phyloP scores from a whole-genome alignment of 2,888 invertebrate species.

The Drosophila pegasa region DNA sequence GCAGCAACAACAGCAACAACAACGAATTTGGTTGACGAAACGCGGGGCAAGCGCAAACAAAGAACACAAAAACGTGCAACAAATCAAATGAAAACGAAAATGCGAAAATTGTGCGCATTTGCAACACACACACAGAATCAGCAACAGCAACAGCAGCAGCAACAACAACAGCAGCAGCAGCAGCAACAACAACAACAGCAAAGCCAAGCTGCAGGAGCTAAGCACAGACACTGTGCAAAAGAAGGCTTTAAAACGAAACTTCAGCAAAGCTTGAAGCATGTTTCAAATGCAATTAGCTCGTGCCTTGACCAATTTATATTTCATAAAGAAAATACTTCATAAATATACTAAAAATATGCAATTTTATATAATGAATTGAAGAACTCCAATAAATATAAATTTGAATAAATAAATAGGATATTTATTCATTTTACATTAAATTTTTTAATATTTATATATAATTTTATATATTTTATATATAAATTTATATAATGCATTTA shows the following conservation, averaged over 20 bases:
- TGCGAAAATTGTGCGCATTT: conserved; percentile 46
- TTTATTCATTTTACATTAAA: too few species aligned
- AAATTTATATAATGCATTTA: too few species aligned
- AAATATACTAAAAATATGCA: too few species aligned
- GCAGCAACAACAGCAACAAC: conserved; percentile 7
- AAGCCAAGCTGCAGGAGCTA: not conserved
- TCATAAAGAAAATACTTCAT: too few species aligned
- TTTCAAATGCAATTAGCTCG: too few species aligned
- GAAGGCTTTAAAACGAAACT: not conserved
- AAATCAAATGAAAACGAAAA: conserved; percentile 63
- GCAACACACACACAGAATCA: conserved; percentile 35
- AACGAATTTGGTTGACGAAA: conserved; percentile 59
- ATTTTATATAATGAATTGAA: too few species aligned
- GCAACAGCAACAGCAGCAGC: conserved; percentile 17
- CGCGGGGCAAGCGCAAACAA: conserved; percentile 37
- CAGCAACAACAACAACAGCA: not conserved
- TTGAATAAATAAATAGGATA: too few species aligned
- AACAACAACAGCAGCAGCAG: not conserved
- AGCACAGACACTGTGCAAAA: not conserved
- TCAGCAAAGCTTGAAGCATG: not conserved
- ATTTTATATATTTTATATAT: too few species aligned
- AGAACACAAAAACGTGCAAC: conserved; percentile 56
- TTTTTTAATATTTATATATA: too few species aligned
- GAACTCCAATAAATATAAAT: too few species aligned
- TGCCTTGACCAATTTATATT: too few species aligned